Evolutionary conservation across 2,797 vertebrate species (phyloP), one percentile per base, ranked within the genome.

Genomic region (Cottoperca gobio): DNA sequence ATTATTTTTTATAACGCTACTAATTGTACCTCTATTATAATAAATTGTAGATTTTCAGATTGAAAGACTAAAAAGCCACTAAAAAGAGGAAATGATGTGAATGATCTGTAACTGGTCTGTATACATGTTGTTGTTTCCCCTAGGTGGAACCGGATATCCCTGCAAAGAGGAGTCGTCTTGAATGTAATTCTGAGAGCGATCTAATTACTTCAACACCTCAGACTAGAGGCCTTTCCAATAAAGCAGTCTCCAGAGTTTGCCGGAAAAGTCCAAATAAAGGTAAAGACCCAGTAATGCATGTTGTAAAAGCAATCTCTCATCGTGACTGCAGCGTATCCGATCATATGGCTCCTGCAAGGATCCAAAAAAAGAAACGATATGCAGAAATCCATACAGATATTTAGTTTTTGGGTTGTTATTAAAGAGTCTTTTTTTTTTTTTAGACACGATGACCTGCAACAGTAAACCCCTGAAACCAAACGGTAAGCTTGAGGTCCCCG

Each of bases 121-220:
- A 6, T 61, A 8, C 5, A 16, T 58, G 8, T 55, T 62, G 40
- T 28, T 87, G 16, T 76, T 33, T 52, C 21, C 86, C 76, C 87
- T 94, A 99, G 97, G 97, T 97, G 94, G 97, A 99, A 91, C 96
- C 95, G 94, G 97, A 99, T 90, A 96, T 97, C 86, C 97, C 97
- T 65, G 95, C 96, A 45, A 99, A 99, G 89, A 97, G 96, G 87
- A 99, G 97, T 94, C 96, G 97, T 70, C 93, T 98, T 66, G 97
- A 99, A 81, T 96, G 95, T 86, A 96, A 96, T 73, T 94, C 96
- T 35, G 97, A 98, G 71, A 93, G 96, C 82, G 95, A 95, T 93
- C 88, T 99, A 91, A 99, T 99, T 78, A 95, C 96, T 78, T 99
- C 98, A 88, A 96, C 97, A 10, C 97, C 97, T 60, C 97, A 96